These are phyloP conservation scores for Crypturellus undulatus DNA, from an alignment of 2,113 vertebrate species.

Conservation along the genomic window DNA sequence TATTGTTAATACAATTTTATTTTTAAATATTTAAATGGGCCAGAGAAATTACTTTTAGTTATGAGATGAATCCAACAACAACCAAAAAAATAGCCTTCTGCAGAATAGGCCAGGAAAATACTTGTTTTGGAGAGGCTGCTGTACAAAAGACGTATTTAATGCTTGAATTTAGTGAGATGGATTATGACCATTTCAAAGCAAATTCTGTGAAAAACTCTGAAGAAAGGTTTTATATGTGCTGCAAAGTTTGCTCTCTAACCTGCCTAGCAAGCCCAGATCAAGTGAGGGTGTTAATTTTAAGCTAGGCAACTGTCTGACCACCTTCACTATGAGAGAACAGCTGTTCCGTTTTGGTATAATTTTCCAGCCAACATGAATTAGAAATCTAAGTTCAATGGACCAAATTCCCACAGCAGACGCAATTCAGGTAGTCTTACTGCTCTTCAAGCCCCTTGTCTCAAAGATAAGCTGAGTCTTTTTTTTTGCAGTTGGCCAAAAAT, in stretches of 20 bases:
- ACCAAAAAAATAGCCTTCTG: background rate
- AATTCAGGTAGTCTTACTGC: rapidly evolving
- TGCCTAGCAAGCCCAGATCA: background rate
- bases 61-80: background rate
- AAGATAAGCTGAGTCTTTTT: background rate
- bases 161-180: background rate
- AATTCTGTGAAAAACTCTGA: background rate
- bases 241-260: background rate
- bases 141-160: background rate
- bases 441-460: background rate
- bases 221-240: background rate
- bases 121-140: background rate
- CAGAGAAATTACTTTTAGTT: background rate
- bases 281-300: background rate
- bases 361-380: background rate
- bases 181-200: background rate
- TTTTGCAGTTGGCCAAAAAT: background rate
- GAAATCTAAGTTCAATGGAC: background rate
- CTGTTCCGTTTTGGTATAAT: background rate
- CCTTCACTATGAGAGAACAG: background rate
- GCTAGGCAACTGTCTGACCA: background rate
- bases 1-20: background rate
- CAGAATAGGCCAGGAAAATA: background rate
- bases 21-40: background rate
- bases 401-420: background rate